Conservation (phyloP, 2,797 vertebrate genomes). For the Amphiprion clarkii region DNA sequence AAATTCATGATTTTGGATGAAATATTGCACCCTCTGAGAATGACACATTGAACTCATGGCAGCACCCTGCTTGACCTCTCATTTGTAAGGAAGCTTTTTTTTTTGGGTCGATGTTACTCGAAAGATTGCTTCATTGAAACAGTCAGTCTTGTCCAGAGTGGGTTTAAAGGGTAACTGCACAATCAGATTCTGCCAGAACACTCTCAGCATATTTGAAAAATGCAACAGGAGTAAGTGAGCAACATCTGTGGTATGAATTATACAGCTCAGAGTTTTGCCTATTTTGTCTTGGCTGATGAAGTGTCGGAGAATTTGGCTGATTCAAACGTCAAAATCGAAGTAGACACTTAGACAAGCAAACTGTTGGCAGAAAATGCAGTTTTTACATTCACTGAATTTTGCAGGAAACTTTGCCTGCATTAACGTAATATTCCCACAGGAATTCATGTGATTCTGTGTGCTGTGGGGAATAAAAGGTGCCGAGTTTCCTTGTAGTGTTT, state of each 20-base stretch:
- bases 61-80: too few species aligned
- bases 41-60: neutral
- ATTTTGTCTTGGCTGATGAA: neutral
- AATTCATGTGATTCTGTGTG: too few species aligned
- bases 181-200: neutral
- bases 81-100: neutral
- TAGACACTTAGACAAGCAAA: neutral
- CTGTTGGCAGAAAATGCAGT: too few species aligned
- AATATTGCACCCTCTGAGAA: neutral
- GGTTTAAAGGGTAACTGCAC: neutral
- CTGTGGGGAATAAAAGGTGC: too few species aligned
- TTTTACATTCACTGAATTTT: too few species aligned
- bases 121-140: neutral
- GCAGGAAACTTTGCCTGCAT: too few species aligned
- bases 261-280: neutral
- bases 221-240: neutral
- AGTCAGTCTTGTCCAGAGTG: neutral
- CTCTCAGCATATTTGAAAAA: neutral
- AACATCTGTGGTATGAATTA: slow-evolving; percentile 1
- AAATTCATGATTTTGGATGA: neutral
- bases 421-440: too few species aligned
- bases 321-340: neutral
- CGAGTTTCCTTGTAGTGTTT: too few species aligned
- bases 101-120: neutral
- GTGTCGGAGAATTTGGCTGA: neutral